A percentile compares a stretch with the other conserved stretches of the same genome.
Evolutionary conservation across 1,140 invertebrate species (phyloP).

Genomic region (Hestina assimilis): DNA sequence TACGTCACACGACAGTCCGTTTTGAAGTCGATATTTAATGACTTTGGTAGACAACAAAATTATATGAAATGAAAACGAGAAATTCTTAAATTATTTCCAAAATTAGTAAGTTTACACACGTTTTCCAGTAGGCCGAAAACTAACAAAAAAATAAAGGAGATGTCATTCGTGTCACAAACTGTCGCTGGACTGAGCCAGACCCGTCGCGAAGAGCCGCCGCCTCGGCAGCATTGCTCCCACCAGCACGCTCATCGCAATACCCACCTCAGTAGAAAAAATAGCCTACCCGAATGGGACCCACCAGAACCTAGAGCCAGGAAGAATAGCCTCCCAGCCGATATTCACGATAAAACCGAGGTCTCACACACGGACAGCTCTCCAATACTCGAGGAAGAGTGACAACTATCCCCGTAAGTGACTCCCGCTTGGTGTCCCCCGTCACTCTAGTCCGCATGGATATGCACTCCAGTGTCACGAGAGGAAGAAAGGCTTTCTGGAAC

Average conservation of each 20-base stretch:
- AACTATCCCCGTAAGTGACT: constrained; percentile 64
- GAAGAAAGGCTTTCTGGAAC: constrained; percentile 60
- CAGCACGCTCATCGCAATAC: constrained; percentile 60
- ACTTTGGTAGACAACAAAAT: too few relatives aligned
- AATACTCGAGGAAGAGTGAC: constrained; percentile 65
- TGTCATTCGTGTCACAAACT: constrained; percentile 73
- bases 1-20: too few relatives aligned
- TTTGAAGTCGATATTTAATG: too few relatives aligned
- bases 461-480: constrained; percentile 54
- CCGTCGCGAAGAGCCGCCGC: constrained; percentile 53
- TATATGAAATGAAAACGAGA: not conserved
- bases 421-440: constrained; percentile 61
- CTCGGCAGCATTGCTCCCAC: constrained; percentile 67
- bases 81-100: not conserved
- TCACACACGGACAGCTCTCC: constrained; percentile 39
- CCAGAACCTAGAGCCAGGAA: constrained; percentile 65
- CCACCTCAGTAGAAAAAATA: constrained; percentile 65
- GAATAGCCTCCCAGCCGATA: constrained; percentile 70
- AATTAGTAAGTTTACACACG: not conserved
- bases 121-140: constrained; percentile 21
- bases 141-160: constrained; percentile 29
- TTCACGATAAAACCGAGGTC: constrained; percentile 53
- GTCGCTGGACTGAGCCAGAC: constrained; percentile 64
- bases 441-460: constrained; percentile 68
- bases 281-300: constrained; percentile 69